Evolutionary conservation across 2,888 invertebrate genomes (phyloP).

Genomic region (Liodrosophila aerea): DNA sequence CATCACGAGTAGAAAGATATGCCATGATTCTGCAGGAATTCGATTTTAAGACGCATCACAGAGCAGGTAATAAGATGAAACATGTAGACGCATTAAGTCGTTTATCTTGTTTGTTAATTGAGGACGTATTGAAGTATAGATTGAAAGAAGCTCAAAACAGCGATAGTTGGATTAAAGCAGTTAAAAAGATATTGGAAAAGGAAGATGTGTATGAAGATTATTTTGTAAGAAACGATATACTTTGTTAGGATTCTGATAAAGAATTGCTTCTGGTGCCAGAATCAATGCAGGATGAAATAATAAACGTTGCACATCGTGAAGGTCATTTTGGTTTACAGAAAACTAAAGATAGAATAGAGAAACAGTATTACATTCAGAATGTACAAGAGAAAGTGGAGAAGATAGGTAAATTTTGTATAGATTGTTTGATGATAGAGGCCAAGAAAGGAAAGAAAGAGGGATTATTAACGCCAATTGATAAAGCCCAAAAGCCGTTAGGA

Average conservation of each 20-base stretch:
- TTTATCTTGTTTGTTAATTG: background rate
- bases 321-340: too few species aligned
- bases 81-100: background rate
- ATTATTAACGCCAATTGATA: too few species aligned
- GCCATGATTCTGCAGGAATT: background rate
- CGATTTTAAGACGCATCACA: background rate
- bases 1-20: background rate
- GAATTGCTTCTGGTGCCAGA: conserved; percentile 2
- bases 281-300: too few species aligned
- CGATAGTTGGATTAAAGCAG: conserved; percentile 4
- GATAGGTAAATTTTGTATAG: too few species aligned
- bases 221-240: background rate
- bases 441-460: too few species aligned
- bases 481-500: too few species aligned
- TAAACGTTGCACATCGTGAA: too few species aligned
- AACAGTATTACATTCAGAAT: too few species aligned
- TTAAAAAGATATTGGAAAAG: background rate
- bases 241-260: conserved; percentile 2
- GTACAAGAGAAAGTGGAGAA: background rate
- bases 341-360: too few species aligned
- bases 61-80: background rate
- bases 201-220: background rate
- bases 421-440: too few species aligned
- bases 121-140: background rate
- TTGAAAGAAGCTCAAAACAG: background rate